Evolutionary conservation across 2,113 vertebrate species (phyloP), one percentile per base, ranked within the genome.

Genomic region (Scatophagus argus): DNA sequence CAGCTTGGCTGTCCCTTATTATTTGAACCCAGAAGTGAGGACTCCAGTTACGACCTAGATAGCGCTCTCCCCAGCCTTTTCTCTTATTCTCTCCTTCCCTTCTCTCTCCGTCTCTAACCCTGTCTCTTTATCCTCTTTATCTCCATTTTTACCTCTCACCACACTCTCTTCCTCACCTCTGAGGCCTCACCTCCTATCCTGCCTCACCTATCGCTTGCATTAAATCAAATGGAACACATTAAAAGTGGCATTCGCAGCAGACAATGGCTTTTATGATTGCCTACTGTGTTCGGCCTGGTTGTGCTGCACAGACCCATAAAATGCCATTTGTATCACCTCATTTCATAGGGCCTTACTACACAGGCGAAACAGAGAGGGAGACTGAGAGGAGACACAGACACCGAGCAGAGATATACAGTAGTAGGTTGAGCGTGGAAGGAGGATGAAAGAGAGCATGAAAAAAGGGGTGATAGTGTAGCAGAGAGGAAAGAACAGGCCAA

Each of bases 261-360:
- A 96, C 94, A 96, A 95, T 95, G 93, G 88, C 88, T 94, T 95
- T 93, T 95, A 91, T 93, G 92, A 94, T 93, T 96, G 94, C 94
- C 89, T 94, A 87, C 85, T 62, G 76, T 92, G 83, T 89, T 94
- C 87, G 87, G 89, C 89, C 90, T 93, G 92, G 87, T 91, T 94
- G 91, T 69, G 1, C 86, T 80, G 89, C 82, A 87, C 93, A 93
- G 94, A 92, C 94, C 93, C 93, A 91, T 93, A 91, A 95, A 92
- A 95, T 95, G 93, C 92, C 95, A 95, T 96, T 94, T 95, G 89
- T 96, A 95, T 94, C 93, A 94, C 93, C 93, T 96, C 95, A 95
- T 96, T 96, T 95, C 93, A 91, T 94, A 91, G 87, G 94, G 93
- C 90, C 85, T 87, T 82, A 84, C 77, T 64, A 83, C 88, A 83